These are phyloP conservation scores for Diachasma alloeum DNA, from an alignment of 1,140 invertebrate species.

Conservation along the genomic window DNA sequence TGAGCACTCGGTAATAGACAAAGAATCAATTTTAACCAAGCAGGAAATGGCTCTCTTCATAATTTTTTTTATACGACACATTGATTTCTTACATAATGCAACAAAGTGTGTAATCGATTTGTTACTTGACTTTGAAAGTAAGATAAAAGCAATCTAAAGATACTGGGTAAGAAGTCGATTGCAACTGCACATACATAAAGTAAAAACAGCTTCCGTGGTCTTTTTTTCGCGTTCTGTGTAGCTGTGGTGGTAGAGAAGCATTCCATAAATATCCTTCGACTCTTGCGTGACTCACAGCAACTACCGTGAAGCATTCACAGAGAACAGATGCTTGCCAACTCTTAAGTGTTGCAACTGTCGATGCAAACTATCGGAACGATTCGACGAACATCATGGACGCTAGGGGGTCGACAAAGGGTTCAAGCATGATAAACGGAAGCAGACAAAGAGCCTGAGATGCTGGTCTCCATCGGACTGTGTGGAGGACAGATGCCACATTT, in stretches of 20 bases:
- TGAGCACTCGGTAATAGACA: background rate
- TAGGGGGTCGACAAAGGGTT: background rate
- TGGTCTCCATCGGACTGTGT: too few species aligned
- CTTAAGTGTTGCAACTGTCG: background rate
- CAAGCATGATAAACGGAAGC: background rate
- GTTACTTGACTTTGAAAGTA: background rate
- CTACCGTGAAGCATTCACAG: background rate
- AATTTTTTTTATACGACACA: background rate
- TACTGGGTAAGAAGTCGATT: background rate
- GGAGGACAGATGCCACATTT: too few species aligned
- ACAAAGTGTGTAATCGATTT: background rate
- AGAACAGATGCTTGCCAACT: conserved; percentile 1
- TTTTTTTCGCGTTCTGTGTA: background rate
- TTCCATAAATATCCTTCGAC: background rate
- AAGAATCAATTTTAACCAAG: background rate
- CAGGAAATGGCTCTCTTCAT: background rate
- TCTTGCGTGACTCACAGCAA: background rate
- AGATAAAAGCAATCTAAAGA: background rate
- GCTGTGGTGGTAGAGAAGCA: background rate
- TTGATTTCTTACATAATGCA: background rate
- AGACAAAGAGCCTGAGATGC: background rate
- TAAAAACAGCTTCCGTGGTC: background rate
- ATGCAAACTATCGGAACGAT: background rate
- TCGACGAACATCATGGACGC: background rate
- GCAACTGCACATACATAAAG: background rate